Conservation (phyloP, 2,888 invertebrate genomes). For the Drosophila nr. perissopoda region DNA sequence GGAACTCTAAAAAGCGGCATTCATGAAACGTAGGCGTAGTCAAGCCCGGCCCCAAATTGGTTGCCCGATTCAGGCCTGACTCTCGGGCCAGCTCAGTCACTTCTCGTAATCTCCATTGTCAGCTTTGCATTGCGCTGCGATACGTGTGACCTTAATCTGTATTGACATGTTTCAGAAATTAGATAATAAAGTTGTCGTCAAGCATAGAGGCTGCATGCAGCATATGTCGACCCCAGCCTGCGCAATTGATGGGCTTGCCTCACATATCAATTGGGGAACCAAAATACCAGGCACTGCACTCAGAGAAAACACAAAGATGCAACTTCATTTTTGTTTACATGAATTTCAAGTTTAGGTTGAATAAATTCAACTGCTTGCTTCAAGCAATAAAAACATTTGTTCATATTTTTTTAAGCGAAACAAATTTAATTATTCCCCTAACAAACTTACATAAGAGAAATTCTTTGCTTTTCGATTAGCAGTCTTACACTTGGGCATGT, state of each 20-base stretch:
- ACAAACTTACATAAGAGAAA: not conserved
- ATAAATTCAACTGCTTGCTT: not conserved
- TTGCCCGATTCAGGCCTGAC: conserved; percentile 9
- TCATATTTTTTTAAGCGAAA: not conserved
- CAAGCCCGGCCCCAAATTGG: conserved; percentile 16
- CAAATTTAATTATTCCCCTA: not conserved
- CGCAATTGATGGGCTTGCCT: conserved; percentile 63
- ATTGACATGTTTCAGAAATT: conserved; percentile 79
- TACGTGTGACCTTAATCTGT: conserved; percentile 81
- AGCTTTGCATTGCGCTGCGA: conserved; percentile 66
- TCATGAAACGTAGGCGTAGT: conserved; percentile 46
- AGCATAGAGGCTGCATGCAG: conserved; percentile 17
- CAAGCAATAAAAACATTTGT: not conserved
- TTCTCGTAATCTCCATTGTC: conserved; percentile 72
- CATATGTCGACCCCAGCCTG: conserved; percentile 25
- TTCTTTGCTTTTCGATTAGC: not conserved
- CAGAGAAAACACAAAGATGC: not conserved
- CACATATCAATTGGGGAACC: conserved; percentile 40
- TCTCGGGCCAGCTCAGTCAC: conserved; percentile 20
- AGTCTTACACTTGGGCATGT: not conserved
- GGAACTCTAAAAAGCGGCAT: conserved; percentile 20
- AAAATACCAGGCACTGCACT: not conserved
- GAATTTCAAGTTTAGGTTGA: no score
- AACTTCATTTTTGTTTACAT: no score
- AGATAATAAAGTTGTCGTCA: conserved; percentile 75